Evolutionary conservation across 2,888 invertebrate genomes (phyloP).

Genomic region (Melikaiella ostensackeni): DNA sequence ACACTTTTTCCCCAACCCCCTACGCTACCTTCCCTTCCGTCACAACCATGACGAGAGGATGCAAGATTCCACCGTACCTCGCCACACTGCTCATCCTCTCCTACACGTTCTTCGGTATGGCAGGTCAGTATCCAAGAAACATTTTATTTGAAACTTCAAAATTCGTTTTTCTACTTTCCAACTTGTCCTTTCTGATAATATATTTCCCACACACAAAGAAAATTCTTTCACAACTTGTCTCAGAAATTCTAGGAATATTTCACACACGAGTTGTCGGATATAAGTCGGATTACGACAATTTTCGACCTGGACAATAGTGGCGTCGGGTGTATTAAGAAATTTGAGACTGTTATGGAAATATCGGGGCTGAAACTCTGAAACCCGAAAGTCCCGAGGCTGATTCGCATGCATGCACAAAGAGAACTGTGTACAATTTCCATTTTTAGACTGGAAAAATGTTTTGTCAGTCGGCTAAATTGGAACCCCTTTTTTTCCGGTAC

Average conservation of each 20-base stretch:
- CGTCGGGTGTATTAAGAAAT: slow-evolving; percentile 36
- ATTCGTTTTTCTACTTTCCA: neutral
- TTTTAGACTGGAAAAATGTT: slow-evolving; percentile 20
- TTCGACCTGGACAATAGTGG: slow-evolving; percentile 11
- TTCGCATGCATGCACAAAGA: neutral
- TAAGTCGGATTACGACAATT: slow-evolving; percentile 35
- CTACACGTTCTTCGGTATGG: slow-evolving; percentile 75
- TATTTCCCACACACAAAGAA: neutral
- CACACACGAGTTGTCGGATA: slow-evolving; percentile 7
- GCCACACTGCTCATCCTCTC: slow-evolving; percentile 75
- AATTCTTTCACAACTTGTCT: slow-evolving; percentile 2
- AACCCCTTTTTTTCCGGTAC: slow-evolving; percentile 26
- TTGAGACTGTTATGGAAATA: slow-evolving; percentile 30
- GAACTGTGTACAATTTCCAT: slow-evolving; percentile 1
- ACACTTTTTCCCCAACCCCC: slow-evolving; percentile 41
- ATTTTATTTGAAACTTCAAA: too few species aligned
- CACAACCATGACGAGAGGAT: slow-evolving; percentile 66
- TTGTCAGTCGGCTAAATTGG: slow-evolving; percentile 33
- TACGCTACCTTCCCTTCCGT: slow-evolving; percentile 54
- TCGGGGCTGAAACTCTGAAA: neutral
- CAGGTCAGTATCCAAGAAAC: slow-evolving; percentile 68
- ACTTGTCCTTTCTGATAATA: neutral
- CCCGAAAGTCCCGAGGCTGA: neutral
- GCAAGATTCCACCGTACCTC: slow-evolving; percentile 73
- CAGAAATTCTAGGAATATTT: slow-evolving; percentile 6